Percentiles rank a stretch among this genome's conserved stretches.
These are phyloP conservation scores for Neotoma lepida DNA, from an alignment of 2,113 vertebrate genomes.

Conservation along the genomic window DNA sequence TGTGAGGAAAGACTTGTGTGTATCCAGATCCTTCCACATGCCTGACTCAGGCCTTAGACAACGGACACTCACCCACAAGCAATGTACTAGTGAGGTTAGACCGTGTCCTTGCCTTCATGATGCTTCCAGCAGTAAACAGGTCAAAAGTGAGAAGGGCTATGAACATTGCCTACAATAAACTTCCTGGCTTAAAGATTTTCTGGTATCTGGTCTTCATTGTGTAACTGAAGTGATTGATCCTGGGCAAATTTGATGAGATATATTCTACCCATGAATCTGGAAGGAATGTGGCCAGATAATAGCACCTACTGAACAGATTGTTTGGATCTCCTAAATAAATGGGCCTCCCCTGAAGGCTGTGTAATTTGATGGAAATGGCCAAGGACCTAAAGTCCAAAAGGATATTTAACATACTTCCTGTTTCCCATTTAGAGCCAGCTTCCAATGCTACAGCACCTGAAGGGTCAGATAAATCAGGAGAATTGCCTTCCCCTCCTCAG, in stretches of 20 bases:
- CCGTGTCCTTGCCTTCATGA: neutral
- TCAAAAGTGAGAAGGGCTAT: neutral
- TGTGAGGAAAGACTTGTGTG: neutral
- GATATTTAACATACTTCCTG: slow-evolving; percentile 56
- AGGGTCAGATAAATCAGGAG: neutral
- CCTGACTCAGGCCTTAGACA: neutral
- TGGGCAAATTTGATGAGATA: slow-evolving; percentile 46
- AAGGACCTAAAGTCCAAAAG: slow-evolving; percentile 43
- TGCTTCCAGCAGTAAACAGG: neutral
- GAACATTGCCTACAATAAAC: slow-evolving; percentile 24
- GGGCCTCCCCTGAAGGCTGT: neutral
- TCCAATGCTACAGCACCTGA: slow-evolving; percentile 49
- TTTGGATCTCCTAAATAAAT: slow-evolving; percentile 46
- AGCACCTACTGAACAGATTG: neutral
- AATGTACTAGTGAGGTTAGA: neutral
- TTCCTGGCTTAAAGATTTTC: slow-evolving; percentile 28
- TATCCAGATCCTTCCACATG: neutral
- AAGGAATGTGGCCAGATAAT: slow-evolving; percentile 55
- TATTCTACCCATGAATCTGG: slow-evolving; percentile 1
- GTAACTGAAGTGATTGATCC: neutral
- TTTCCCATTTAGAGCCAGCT: slow-evolving; percentile 29
- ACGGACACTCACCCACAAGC: neutral
- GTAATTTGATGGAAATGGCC: slow-evolving; percentile 63
- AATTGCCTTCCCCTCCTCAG: neutral
- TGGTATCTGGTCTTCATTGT: neutral